Percentiles rank a stretch among this genome's conserved stretches.
Evolutionary conservation across 2,113 vertebrate genomes (phyloP).

Genomic region (Neodontobutis hainanensis): DNA sequence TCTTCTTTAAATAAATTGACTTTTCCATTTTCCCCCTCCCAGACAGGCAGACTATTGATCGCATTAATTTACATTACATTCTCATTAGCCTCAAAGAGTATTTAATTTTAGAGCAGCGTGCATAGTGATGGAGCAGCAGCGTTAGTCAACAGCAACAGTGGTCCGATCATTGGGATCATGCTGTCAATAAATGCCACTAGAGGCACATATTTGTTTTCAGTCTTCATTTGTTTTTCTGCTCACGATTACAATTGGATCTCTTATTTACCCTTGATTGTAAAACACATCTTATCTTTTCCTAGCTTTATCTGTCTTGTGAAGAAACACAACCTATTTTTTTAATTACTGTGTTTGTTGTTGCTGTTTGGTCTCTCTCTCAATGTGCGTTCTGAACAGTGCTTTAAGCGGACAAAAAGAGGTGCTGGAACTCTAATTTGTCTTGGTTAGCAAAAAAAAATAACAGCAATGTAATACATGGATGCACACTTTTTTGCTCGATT

Average conservation of each 20-base stretch:
- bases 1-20: constrained; percentile 48
- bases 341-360: too few relatives aligned
- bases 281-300: background rate
- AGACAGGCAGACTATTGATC: constrained; percentile 43
- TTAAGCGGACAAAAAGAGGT: too few relatives aligned
- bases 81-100: constrained; percentile 52
- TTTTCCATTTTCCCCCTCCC: background rate
- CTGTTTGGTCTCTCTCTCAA: too few relatives aligned
- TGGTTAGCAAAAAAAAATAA: too few relatives aligned
- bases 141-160: constrained; percentile 19
- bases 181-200: constrained; percentile 14
- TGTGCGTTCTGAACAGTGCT: too few relatives aligned
- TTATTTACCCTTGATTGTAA: too few relatives aligned
- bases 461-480: too few relatives aligned
- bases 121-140: constrained; percentile 5
- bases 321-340: too few relatives aligned
- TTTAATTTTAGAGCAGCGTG: constrained; percentile 26
- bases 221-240: background rate
- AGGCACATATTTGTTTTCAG: background rate
- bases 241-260: background rate
- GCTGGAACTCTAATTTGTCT: too few relatives aligned
- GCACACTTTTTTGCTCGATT: too few relatives aligned
- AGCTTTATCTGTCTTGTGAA: too few relatives aligned
- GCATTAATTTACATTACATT: constrained; percentile 58
- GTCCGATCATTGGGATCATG: constrained; percentile 8